These are phyloP conservation scores for Endomychus coccineus DNA, from an alignment of 2,888 invertebrate genomes.

Conservation along the genomic window DNA sequence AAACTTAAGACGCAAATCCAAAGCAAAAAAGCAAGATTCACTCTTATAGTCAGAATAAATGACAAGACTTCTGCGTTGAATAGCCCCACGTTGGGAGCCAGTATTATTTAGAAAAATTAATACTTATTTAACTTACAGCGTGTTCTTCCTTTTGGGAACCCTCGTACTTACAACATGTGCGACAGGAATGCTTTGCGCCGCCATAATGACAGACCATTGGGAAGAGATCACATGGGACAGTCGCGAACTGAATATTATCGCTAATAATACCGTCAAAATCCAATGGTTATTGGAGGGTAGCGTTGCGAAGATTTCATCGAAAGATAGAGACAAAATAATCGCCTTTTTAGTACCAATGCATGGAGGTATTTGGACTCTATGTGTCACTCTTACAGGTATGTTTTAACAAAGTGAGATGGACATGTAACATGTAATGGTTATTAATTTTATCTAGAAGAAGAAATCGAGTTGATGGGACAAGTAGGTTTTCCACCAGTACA, in stretches of 20 bases:
- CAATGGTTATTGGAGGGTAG: slow-evolving; percentile 72
- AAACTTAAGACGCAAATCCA: too few species aligned
- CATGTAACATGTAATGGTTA: background rate
- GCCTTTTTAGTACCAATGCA: slow-evolving; percentile 80
- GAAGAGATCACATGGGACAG: slow-evolving; percentile 79
- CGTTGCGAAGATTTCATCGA: slow-evolving; percentile 54
- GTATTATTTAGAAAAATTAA: background rate
- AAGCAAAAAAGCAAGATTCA: too few species aligned
- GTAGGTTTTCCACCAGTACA: slow-evolving; percentile 62
- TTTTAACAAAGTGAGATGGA: slow-evolving; percentile 7
- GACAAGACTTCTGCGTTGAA: too few species aligned
- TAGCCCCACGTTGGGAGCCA: too few species aligned
- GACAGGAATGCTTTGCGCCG: slow-evolving; percentile 73
- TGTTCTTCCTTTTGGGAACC: slow-evolving; percentile 58
- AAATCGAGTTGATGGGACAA: slow-evolving; percentile 58
- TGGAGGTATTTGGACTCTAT: slow-evolving; percentile 87
- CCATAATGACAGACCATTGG: slow-evolving; percentile 88
- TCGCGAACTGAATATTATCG: slow-evolving; percentile 48
- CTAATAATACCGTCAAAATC: slow-evolving; percentile 51
- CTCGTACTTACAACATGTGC: slow-evolving; percentile 66
- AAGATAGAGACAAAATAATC: slow-evolving; percentile 31
- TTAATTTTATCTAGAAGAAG: slow-evolving; percentile 59
- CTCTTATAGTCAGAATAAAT: too few species aligned
- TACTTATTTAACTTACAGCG: slow-evolving; percentile 27
- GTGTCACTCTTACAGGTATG: slow-evolving; percentile 72